A percentile compares a stretch with the other conserved stretches of the same genome.
phyloP scores from a whole-genome alignment of 2,888 invertebrate species.

The Melinopterus prodromus region DNA sequence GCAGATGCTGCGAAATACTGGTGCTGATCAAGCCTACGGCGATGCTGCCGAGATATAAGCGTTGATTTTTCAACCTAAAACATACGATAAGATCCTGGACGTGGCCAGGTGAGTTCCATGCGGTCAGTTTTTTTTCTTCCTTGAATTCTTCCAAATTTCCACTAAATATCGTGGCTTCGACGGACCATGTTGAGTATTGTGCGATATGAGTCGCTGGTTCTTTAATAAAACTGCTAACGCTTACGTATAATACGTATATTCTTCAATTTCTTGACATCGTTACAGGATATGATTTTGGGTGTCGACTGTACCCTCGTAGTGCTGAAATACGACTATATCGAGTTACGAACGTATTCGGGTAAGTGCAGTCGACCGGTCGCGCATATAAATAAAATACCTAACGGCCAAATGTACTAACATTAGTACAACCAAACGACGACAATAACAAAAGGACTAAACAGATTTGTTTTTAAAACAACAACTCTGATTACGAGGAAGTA shows the following conservation, averaged over 20 bases:
- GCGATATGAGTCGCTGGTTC: neutral
- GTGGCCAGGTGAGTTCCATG: neutral
- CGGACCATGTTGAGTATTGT: neutral
- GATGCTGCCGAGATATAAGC: neutral
- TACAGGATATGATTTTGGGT: neutral
- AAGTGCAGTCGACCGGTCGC: neutral
- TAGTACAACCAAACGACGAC: no score
- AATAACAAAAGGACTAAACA: no score
- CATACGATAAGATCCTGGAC: no score
- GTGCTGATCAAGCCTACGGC: no score
- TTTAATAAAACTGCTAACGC: neutral
- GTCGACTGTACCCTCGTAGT: neutral
- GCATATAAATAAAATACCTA: conserved; percentile 67
- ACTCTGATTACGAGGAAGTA: no score
- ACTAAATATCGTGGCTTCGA: neutral
- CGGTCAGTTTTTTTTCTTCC: neutral
- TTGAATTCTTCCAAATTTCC: neutral
- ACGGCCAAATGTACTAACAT: no score
- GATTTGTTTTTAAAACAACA: no score
- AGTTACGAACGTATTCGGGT: neutral
- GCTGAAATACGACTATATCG: neutral
- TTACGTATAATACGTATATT: neutral
- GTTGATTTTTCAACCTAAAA: neutral
- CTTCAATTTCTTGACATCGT: neutral
- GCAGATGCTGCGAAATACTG: neutral